Percentiles rank a stretch among this genome's conserved stretches.
Conservation (phyloP, 2,888 invertebrate species). For the Acrocyrtus sp. region DNA sequence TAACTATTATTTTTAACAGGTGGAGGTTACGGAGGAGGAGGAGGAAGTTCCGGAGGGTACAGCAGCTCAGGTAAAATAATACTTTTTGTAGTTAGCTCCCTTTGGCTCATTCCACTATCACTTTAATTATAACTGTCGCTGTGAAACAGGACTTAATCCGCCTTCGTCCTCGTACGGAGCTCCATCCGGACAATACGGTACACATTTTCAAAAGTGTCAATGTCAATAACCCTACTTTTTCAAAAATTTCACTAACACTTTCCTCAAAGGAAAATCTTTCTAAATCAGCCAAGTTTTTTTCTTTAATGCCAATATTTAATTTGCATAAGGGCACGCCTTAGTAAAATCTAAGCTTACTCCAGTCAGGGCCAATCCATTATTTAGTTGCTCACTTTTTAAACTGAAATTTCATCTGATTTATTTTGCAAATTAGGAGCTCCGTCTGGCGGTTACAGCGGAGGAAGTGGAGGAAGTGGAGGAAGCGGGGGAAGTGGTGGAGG, state of each 20-base stretch:
- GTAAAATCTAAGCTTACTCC: not conserved
- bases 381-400: too few relatives aligned
- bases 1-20: not conserved
- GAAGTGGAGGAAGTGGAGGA: slow-evolving; percentile 7
- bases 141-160: slow-evolving; percentile 22
- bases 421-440: not conserved
- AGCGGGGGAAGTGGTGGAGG: not conserved
- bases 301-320: too few relatives aligned
- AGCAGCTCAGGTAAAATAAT: not conserved
- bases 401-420: not conserved
- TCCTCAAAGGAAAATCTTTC: too few relatives aligned
- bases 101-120: not conserved
- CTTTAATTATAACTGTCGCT: not conserved
- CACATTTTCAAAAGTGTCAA: too few relatives aligned
- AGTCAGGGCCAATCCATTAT: not conserved
- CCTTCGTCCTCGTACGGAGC: slow-evolving; percentile 18
- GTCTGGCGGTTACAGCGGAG: slow-evolving; percentile 15
- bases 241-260: too few relatives aligned
- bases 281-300: too few relatives aligned
- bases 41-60: not conserved
- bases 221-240: too few relatives aligned
- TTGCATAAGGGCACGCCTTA: too few relatives aligned
- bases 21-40: slow-evolving; percentile 8
- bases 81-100: not conserved
- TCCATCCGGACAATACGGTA: slow-evolving; percentile 34